These are phyloP conservation scores for Sebastes minor DNA, from an alignment of 2,797 vertebrate species.

Conservation along the genomic window DNA sequence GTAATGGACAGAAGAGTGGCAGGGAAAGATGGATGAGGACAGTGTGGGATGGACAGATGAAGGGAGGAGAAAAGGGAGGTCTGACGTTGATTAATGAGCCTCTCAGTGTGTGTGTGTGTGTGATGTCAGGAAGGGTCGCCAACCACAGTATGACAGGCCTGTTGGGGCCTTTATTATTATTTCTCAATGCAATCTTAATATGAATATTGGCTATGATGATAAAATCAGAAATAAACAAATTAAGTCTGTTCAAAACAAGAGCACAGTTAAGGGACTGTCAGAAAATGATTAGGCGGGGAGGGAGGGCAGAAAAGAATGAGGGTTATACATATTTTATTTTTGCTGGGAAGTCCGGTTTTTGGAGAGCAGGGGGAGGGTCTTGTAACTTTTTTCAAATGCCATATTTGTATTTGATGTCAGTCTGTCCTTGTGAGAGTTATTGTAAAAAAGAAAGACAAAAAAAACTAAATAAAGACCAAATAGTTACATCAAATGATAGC, in stretches of 20 bases:
- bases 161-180: not conserved
- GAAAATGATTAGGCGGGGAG: not conserved
- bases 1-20: slow-evolving; percentile 42
- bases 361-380: not conserved
- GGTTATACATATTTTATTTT: not conserved
- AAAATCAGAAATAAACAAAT: not conserved
- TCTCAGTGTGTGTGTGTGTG: not conserved
- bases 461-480: not conserved
- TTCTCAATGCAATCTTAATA: not conserved
- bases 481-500: not conserved
- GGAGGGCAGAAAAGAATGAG: not conserved
- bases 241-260: not conserved
- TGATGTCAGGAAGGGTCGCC: not conserved
- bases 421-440: not conserved
- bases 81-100: slow-evolving; percentile 63
- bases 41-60: slow-evolving; percentile 44
- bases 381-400: not conserved
- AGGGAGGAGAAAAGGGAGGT: slow-evolving; percentile 37
- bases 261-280: not conserved
- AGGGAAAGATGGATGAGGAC: slow-evolving; percentile 58
- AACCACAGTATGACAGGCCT: not conserved
- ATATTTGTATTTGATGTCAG: not conserved
- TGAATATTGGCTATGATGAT: not conserved
- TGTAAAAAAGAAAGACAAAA: not conserved
- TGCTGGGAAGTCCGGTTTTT: not conserved